These are phyloP conservation scores for Chaetodon auriga DNA, from an alignment of 2,113 vertebrate genomes.

Conservation along the genomic window DNA sequence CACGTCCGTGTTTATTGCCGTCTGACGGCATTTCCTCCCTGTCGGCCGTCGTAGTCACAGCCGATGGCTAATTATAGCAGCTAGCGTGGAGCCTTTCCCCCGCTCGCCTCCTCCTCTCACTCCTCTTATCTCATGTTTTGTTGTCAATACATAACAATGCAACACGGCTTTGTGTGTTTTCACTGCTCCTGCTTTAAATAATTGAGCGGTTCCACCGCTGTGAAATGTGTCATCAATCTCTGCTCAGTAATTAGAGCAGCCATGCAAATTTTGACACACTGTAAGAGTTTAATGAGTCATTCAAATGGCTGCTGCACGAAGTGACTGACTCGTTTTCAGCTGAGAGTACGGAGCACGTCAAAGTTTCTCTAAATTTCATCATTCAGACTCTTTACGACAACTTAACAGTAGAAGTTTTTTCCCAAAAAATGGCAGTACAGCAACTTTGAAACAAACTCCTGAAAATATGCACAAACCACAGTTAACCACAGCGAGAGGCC, in stretches of 20 bases:
- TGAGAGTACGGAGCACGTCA: not conserved
- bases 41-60: conserved; percentile 17
- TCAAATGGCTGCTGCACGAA: not conserved
- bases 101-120: conserved; percentile 1
- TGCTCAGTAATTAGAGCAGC: not conserved
- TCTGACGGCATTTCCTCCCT: conserved; percentile 50
- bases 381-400: conserved; percentile 17
- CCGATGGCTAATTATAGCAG: conserved; percentile 42
- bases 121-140: conserved; percentile 25
- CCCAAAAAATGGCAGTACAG: not conserved
- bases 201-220: not conserved
- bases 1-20: conserved; percentile 1
- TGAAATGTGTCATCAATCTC: not conserved
- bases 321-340: not conserved
- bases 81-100: not conserved
- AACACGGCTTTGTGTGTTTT: not conserved
- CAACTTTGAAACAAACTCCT: not conserved
- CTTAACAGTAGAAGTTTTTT: not conserved
- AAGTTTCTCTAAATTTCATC: conserved; percentile 32
- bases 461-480: conserved; percentile 6
- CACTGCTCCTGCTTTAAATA: not conserved
- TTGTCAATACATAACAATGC: not conserved
- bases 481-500: not conserved
- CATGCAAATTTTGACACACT: not conserved
- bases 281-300: not conserved